Conservation (phyloP, 1,140 invertebrate species). For the Hyles euphorbiae region DNA sequence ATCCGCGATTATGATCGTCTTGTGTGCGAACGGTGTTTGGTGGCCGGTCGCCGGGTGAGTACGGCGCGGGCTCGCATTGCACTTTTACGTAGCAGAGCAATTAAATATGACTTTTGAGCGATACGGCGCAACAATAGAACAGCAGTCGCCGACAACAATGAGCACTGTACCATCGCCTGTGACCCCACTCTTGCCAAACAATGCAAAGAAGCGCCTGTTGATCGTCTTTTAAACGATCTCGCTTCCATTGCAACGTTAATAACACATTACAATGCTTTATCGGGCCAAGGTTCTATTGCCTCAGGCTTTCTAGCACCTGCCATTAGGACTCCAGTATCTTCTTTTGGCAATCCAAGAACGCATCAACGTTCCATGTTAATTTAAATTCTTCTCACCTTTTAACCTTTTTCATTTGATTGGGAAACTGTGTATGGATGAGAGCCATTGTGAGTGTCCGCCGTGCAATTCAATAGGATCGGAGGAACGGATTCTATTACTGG, state of each 20-base stretch:
- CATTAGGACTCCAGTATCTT: slow-evolving; percentile 37
- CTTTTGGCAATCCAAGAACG: slow-evolving; percentile 37
- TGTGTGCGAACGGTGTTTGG: slow-evolving; percentile 27
- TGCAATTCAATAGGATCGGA: not conserved
- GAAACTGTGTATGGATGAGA: slow-evolving; percentile 33
- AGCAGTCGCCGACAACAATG: slow-evolving; percentile 55
- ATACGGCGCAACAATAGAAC: slow-evolving; percentile 52
- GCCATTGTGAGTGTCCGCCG: slow-evolving; percentile 28
- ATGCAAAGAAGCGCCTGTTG: slow-evolving; percentile 53
- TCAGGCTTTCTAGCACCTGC: slow-evolving; percentile 66
- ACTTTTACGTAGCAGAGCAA: slow-evolving; percentile 39
- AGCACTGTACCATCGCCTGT: slow-evolving; percentile 31
- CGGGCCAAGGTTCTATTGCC: slow-evolving; percentile 59
- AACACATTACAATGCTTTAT: slow-evolving; percentile 56
- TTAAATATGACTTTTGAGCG: slow-evolving; percentile 61
- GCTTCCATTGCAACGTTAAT: slow-evolving; percentile 54
- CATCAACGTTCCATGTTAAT: slow-evolving; percentile 39
- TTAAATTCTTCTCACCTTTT: slow-evolving; percentile 65
- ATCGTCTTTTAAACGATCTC: slow-evolving; percentile 72
- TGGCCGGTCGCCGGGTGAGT: too few species aligned
- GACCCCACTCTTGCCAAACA: slow-evolving; percentile 58
- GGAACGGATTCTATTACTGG: slow-evolving; percentile 7
- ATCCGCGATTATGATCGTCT: slow-evolving; percentile 37
- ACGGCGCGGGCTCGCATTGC: slow-evolving; percentile 9
- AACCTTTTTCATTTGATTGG: slow-evolving; percentile 60